Evolutionary conservation across 1,140 invertebrate species (phyloP), one percentile per base, ranked within the genome.

Genomic region (Onthophagus taurus): DNA sequence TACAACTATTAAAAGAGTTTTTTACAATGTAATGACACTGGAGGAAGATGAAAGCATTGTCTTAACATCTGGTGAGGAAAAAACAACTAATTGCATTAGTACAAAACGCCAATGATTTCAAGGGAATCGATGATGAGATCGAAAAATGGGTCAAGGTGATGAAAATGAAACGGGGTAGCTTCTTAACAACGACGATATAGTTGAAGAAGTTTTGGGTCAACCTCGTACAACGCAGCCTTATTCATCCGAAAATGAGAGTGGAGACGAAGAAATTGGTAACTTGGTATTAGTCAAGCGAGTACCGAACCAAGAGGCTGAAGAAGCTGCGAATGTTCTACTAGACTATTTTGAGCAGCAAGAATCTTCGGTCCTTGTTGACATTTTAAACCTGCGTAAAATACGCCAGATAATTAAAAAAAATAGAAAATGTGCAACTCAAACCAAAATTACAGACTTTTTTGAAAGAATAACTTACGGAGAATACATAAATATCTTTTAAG

Each of bases 1-100:
- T 18, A 45, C 29, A 5, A 49, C 9, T 13, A 39, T 45, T 20
- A 44, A 49, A 46, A 45, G 41, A 29, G 34, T 44, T 29, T 46
- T 49, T 49, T 46, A 49, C 24, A 49, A 49, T 46, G 46, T 46
- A 49, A 45, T 49, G 47, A 49, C 47, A 13, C 35, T 49, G 45
- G 31, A 44, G 30, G 31, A 36, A 21, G 13, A 38, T 26, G 12
- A 13, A 30, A 24, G 8, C 24, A 39, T 37, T 18, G 8, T 11
- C 11, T 11, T 12, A 16, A 11, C 11, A 12, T 11, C 11, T 35
- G 33, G 11, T 35, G 33, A 35, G 16, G 33, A 35, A 35, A 35
- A 11, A 14, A 35, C 33, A 35, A 35, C 33, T 35, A 35, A 35
- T 14, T 35, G 33, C 11, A 35, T 35, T 35, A 35, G 33, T 35